Conservation (phyloP, 2,113 vertebrate species). For the Solea solea region DNA sequence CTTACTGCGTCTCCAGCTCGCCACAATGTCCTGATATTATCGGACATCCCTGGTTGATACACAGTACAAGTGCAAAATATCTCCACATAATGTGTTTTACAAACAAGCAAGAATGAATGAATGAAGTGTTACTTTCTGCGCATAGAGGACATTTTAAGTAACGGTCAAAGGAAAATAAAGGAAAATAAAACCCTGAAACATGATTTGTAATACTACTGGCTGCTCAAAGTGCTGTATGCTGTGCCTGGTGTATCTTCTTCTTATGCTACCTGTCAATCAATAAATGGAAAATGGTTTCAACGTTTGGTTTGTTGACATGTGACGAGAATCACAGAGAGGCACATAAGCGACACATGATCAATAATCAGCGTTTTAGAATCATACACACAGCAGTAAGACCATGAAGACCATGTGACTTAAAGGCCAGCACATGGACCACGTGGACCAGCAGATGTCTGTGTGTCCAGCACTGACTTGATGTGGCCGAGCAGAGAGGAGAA, state of each 20-base stretch:
- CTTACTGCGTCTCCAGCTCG: no score
- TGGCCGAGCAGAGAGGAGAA: slow-evolving; percentile 78
- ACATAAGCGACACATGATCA: no score
- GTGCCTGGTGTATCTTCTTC: slow-evolving; percentile 76
- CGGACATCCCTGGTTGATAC: no score
- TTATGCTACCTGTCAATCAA: slow-evolving; percentile 72
- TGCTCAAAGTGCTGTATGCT: slow-evolving; percentile 73
- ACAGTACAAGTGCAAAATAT: slow-evolving; percentile 43
- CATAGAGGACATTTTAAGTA: slow-evolving; percentile 40
- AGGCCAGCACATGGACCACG: slow-evolving; percentile 5
- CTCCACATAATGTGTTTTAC: slow-evolving; percentile 41
- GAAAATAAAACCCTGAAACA: slow-evolving; percentile 20
- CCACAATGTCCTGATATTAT: no score
- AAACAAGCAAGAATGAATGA: slow-evolving; percentile 59
- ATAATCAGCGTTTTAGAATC: no score
- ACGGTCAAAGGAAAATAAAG: neutral
- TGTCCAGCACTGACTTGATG: slow-evolving; percentile 73
- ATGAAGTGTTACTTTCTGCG: neutral
- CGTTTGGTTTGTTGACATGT: neutral
- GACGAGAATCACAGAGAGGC: neutral
- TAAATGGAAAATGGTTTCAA: slow-evolving; percentile 63
- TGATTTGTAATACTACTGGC: slow-evolving; percentile 60
- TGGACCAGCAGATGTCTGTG: neutral
- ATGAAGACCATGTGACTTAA: neutral
- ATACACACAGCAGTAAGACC: no score